Conservation (phyloP, 2,113 vertebrate species). For the Cottus gobio region DNA sequence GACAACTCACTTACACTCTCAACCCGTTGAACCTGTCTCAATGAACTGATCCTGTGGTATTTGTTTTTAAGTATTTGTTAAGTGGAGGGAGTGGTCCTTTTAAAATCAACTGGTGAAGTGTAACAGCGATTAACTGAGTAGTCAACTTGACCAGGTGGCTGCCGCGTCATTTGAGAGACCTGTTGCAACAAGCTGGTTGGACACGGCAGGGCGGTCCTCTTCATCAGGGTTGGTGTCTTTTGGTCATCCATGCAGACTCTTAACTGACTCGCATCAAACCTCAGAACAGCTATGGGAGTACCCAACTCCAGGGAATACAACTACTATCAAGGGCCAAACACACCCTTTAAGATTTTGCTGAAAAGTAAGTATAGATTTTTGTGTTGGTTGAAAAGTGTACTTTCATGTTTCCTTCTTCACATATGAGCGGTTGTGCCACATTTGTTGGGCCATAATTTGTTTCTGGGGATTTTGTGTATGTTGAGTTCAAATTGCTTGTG, state of each 20-base stretch:
- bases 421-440: not conserved
- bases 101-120: conserved; percentile 50
- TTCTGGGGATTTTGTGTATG: conserved; percentile 2
- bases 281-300: conserved; percentile 77
- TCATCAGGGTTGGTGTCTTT: not conserved
- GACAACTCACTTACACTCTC: conserved; percentile 23
- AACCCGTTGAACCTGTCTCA: conserved; percentile 38
- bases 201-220: conserved; percentile 9
- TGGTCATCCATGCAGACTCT: conserved; percentile 32
- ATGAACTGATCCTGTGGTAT: conserved; percentile 49
- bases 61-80: conserved; percentile 40
- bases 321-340: conserved; percentile 67
- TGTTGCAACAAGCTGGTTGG: conserved; percentile 6
- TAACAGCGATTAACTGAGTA: not conserved
- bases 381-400: not conserved
- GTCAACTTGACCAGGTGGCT: conserved; percentile 25
- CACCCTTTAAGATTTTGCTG: conserved; percentile 71
- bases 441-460: not conserved
- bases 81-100: conserved; percentile 25
- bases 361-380: conserved; percentile 76
- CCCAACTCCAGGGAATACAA: conserved; percentile 80
- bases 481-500: not conserved
- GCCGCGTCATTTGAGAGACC: not conserved
- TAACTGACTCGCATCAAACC: conserved; percentile 26
- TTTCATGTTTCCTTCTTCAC: not conserved